Base-by-base conservation (phyloP, 2,797 vertebrate genomes). In the Myotis planiceps region DNA sequence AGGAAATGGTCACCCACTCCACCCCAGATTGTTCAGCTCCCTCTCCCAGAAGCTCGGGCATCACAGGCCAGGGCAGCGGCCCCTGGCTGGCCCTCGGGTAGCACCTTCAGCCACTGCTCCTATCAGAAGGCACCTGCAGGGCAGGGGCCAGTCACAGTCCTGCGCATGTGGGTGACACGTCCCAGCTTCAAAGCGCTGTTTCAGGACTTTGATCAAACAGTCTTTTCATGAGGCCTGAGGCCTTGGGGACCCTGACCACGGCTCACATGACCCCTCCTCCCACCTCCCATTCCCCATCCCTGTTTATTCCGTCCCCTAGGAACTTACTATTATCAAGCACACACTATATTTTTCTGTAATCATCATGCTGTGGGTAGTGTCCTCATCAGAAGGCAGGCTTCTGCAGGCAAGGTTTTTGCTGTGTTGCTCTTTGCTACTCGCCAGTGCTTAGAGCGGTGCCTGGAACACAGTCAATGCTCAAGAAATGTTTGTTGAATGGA, bases 91-190 rank as follows among this genome's bases (percentile, higher is more conserved):
- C 13, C 58, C 42, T 29, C 0, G 0, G 5, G 55, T 51, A 34
- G 58, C 49, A 37, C 25, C 3, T 47, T 1, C 1, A 10, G 12
- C 27, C 37, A 37, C 16, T 25, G 19, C 16, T 25, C 25, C 27
- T 5, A 16, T 19, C 29, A n/a, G 68, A 55, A 71, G 23, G 3
- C 18, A 60, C 3, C 53, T 3, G 45, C 8, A 58, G 42, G 23
- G 68, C 76, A 83, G 37, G 39, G 47, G 15, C 39, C 42, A 18
- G 1, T 13, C 4, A 0, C 9, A 4, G 34, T 4, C 32, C 85
- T 23, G 37, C 1, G 1, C 4, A 1, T 1, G 16, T 19, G 53
- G 29, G 32, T 27, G 55, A 55, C 32, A 12, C 0, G 0, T 3
- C 39, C n/a, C 42, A 3, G 1, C 39, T 69, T 82, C 18, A 37